Base-by-base conservation (phyloP, 2,888 invertebrate genomes). In the Sylvicola cinctus region DNA sequence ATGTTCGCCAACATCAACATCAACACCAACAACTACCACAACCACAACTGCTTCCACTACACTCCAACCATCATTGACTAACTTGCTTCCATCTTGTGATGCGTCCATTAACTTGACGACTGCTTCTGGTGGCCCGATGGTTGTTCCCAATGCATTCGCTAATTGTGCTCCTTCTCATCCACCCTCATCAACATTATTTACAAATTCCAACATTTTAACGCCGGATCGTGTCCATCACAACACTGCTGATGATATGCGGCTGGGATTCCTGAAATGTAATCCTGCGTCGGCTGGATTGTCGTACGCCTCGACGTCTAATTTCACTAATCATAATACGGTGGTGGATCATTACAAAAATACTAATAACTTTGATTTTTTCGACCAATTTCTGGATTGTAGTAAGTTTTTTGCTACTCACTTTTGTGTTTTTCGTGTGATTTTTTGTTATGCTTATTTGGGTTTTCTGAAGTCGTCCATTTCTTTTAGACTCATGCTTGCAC, bases 361-460 rank as follows among this genome's bases (percentile, higher is more conserved):
- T 29, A 29, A 13, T 14, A 26, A 36, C 28, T 29, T 36, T 43
- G 40, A 43, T 38, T 39, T 44, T 41, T 46, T 44, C 44, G 43
- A 46, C 42, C 42, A 44, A 43, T 52, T 47, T 48, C 49, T 50
- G 53, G 53, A 54, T 43, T 47, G 50, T 54, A 54, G 54, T 54
- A 54, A 54, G 54, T 54, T 46, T 16, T 42, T 26, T 5, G 20
- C 20, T 20, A 20, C 20, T 20, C 20, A 20, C 20, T 8, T 20
- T 15, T 14, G 15, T 33, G 10, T 35, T 26, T 20, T 3, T 31
- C 4, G 26, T 32, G 32, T 12, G 16, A 20, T 33, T 32, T 33
- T 25, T 29, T 36, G 31, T 31, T 35, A 16, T 16, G 29, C 28
- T 32, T n/a, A 32, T 20, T 20, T 20, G 20, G 20, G 20, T 20